Percentiles rank a stretch among this genome's conserved stretches.
Evolutionary conservation across 23 tunicate species (phyloP).

Genomic region (Halocynthia aurantium): DNA sequence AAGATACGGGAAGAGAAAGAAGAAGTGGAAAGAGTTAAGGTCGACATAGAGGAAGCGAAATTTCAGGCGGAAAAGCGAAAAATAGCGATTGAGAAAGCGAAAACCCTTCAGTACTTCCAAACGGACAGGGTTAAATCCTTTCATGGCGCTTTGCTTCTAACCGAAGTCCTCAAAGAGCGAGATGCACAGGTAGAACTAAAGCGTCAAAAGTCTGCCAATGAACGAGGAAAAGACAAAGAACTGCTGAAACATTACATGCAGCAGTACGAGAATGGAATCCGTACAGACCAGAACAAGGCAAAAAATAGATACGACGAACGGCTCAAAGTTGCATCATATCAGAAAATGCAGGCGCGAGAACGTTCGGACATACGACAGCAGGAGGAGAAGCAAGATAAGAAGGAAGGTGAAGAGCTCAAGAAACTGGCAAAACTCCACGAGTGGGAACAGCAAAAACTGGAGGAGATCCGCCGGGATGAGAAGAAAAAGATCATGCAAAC

Average conservation of each 20-base stretch:
- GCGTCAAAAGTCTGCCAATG: slow-evolving; percentile 44
- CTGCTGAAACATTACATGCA: slow-evolving; percentile 50
- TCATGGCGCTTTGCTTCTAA: slow-evolving; percentile 86
- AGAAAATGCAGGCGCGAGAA: slow-evolving; percentile 43
- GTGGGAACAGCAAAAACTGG: slow-evolving; percentile 83
- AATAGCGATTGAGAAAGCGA: slow-evolving; percentile 91
- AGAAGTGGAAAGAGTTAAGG: slow-evolving; percentile 52
- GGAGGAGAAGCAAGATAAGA: slow-evolving; percentile 41
- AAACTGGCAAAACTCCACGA: slow-evolving; percentile 79
- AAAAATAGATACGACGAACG: slow-evolving; percentile 43
- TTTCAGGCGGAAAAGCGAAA: slow-evolving; percentile 63
- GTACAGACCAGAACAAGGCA: slow-evolving; percentile 64
- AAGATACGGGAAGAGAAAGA: slow-evolving; percentile 91
- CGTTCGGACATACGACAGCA: slow-evolving; percentile 18
- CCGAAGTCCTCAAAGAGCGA: slow-evolving; percentile 81
- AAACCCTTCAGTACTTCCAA: slow-evolving; percentile 73
- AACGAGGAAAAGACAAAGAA: slow-evolving; percentile 53
- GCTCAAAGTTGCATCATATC: slow-evolving; percentile 54
- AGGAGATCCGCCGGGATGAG: slow-evolving; percentile 55
- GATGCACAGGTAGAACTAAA: slow-evolving; percentile 92
- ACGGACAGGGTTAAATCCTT: slow-evolving; percentile 90
- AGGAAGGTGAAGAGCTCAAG: slow-evolving; percentile 71
- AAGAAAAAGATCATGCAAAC: slow-evolving; percentile 54
- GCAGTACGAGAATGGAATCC: slow-evolving; percentile 49
- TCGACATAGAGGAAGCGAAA: slow-evolving; percentile 82